These are phyloP conservation scores for Hyperoodon ampullatus DNA, from an alignment of 2,113 vertebrate genomes.

Conservation along the genomic window DNA sequence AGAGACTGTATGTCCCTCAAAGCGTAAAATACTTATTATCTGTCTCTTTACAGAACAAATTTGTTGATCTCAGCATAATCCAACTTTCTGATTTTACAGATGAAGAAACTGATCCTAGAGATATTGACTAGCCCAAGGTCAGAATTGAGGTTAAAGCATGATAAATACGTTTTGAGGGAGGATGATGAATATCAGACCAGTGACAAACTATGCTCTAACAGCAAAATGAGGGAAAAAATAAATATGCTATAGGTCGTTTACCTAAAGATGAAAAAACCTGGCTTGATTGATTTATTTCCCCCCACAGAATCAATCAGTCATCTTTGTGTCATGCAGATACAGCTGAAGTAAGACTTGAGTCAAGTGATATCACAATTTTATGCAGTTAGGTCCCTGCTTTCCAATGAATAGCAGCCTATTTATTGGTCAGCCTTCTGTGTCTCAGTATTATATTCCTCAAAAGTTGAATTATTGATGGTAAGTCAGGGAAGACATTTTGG, in stretches of 20 bases:
- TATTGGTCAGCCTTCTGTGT: slow-evolving; percentile 27
- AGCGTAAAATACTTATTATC: not conserved
- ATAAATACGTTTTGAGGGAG: slow-evolving; percentile 33
- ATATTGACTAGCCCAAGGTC: not conserved
- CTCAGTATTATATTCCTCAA: slow-evolving; percentile 63
- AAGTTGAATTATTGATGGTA: slow-evolving; percentile 71
- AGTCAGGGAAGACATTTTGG: slow-evolving; percentile 67
- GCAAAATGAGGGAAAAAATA: not conserved
- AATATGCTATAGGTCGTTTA: slow-evolving; percentile 4
- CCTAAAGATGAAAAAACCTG: not conserved
- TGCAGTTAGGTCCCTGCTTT: slow-evolving; percentile 18
- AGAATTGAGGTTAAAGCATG: not conserved
- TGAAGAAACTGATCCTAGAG: not conserved
- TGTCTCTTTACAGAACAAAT: not conserved
- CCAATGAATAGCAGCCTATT: slow-evolving; percentile 30
- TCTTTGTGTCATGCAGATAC: not conserved
- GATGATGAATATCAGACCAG: not conserved
- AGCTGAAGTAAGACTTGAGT: slow-evolving; percentile 37
- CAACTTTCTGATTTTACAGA: not conserved
- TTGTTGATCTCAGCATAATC: not conserved
- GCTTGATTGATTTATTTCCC: slow-evolving; percentile 3
- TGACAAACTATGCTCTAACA: slow-evolving; percentile 28
- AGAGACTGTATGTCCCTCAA: not conserved
- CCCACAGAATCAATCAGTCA: not conserved
- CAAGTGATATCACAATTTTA: slow-evolving; percentile 10